Conservation (phyloP, 37 sponge, comb jelly and placozoan species). For the Eunapius fragilis region DNA sequence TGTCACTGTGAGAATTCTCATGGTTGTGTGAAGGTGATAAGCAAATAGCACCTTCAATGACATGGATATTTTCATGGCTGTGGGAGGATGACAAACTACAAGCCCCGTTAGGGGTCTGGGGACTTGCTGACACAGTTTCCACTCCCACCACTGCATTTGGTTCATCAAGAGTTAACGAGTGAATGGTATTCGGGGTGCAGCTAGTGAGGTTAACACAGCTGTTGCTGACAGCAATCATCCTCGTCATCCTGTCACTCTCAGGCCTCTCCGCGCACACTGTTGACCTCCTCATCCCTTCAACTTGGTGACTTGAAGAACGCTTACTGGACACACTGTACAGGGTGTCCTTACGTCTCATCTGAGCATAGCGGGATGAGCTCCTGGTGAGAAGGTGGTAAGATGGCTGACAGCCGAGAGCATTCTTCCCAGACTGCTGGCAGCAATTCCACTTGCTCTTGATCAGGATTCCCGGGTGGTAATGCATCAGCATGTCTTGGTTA, state of each 20-base stretch:
- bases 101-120: conserved; percentile 14
- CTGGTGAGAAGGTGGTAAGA: conserved; percentile 76
- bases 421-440: conserved; percentile 41
- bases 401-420: conserved; percentile 75
- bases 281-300: neutral
- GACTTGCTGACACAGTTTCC: conserved; percentile 1
- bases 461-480: conserved; percentile 74
- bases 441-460: conserved; percentile 62
- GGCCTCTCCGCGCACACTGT: conserved; percentile 7
- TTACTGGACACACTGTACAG: conserved; percentile 11
- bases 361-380: conserved; percentile 69
- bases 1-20: neutral
- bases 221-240: conserved; percentile 29
- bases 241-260: neutral
- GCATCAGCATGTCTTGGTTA: conserved; percentile 82
- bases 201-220: conserved; percentile 39
- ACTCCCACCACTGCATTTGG: conserved; percentile 1
- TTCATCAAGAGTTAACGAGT: neutral
- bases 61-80: neutral
- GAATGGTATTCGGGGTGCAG: conserved; percentile 2
- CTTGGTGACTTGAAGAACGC: neutral
- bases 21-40: conserved; percentile 1
- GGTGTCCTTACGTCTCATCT: conserved; percentile 67
- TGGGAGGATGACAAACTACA: conserved; percentile 2
- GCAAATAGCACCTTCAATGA: no score